phyloP scores from a whole-genome alignment of 2,888 invertebrate species.

The Apotomis turbidana region DNA sequence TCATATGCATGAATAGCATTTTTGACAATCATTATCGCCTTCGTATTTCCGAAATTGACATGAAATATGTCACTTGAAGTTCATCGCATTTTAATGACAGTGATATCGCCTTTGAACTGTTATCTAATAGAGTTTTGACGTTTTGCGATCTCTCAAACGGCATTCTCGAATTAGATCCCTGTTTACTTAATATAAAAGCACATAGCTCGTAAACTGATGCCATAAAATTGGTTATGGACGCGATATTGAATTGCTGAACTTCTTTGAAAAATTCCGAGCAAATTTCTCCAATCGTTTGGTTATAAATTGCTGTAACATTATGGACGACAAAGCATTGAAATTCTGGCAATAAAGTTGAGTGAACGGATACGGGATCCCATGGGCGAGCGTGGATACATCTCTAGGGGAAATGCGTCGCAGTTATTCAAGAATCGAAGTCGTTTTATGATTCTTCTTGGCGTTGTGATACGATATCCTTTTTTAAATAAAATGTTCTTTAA shows the following conservation, averaged over 20 bases:
- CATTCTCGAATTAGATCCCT: too few species aligned
- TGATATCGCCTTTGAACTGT: too few species aligned
- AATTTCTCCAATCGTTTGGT: slow-evolving; percentile 47
- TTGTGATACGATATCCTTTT: slow-evolving; percentile 44
- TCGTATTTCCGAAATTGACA: too few species aligned
- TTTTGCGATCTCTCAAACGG: too few species aligned
- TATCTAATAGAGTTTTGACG: too few species aligned
- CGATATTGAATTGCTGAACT: slow-evolving; percentile 42
- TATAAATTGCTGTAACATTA: slow-evolving; percentile 68
- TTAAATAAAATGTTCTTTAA: background rate
- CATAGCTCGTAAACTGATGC: slow-evolving; percentile 19
- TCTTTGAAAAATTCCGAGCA: slow-evolving; percentile 43
- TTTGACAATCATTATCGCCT: too few species aligned
- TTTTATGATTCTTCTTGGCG: slow-evolving; percentile 58
- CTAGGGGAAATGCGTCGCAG: slow-evolving; percentile 68
- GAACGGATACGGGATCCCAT: slow-evolving; percentile 63
- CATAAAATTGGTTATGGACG: slow-evolving; percentile 32
- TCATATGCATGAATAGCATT: too few species aligned
- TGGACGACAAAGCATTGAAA: slow-evolving; percentile 70
- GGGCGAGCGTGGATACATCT: slow-evolving; percentile 68
- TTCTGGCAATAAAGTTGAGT: slow-evolving; percentile 71
- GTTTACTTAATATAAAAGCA: background rate
- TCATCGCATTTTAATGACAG: too few species aligned
- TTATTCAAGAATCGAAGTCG: slow-evolving; percentile 67
- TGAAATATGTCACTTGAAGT: too few species aligned